Percentiles rank a stretch among this genome's conserved stretches.
These are phyloP conservation scores for Hoplias malabaricus DNA, from an alignment of 2,113 vertebrate genomes.

Conservation along the genomic window DNA sequence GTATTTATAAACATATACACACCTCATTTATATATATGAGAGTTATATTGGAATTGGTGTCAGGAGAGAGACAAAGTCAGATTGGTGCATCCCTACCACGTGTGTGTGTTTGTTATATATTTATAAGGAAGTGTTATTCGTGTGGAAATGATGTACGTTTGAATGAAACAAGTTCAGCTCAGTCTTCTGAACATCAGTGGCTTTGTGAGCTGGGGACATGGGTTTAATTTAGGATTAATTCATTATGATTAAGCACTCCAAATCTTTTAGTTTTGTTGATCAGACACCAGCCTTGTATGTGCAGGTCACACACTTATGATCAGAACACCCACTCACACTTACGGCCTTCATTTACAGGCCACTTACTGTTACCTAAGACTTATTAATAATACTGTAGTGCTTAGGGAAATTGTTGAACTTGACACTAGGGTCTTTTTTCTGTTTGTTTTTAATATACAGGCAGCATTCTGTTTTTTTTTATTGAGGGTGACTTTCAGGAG, in stretches of 20 bases:
- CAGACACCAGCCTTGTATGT: slow-evolving; percentile 22
- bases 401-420: slow-evolving; percentile 41
- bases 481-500: slow-evolving; percentile 20
- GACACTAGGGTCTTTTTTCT: slow-evolving; percentile 36
- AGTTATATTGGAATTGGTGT: no score
- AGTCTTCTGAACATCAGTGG: slow-evolving; percentile 13
- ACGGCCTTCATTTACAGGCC: slow-evolving; percentile 2
- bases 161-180: not conserved
- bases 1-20: no score
- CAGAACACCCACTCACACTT: no score
- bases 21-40: no score
- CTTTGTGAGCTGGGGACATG: slow-evolving; percentile 5
- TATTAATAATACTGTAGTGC: slow-evolving; percentile 31
- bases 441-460: slow-evolving; percentile 5
- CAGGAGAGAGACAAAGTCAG: no score
- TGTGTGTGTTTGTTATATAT: no score
- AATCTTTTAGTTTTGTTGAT: slow-evolving; percentile 21
- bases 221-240: slow-evolving; percentile 2
- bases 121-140: no score
- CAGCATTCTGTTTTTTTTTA: slow-evolving; percentile 5
- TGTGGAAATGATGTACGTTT: not conserved
- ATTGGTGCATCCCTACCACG: no score
- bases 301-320: slow-evolving; percentile 36
- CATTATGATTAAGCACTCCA: slow-evolving; percentile 25
- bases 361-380: slow-evolving; percentile 24